Percentiles rank a stretch among this genome's conserved stretches.
phyloP scores from a whole-genome alignment of 35 echinoderm and acorn worm species.

The Diadema setosum region DNA sequence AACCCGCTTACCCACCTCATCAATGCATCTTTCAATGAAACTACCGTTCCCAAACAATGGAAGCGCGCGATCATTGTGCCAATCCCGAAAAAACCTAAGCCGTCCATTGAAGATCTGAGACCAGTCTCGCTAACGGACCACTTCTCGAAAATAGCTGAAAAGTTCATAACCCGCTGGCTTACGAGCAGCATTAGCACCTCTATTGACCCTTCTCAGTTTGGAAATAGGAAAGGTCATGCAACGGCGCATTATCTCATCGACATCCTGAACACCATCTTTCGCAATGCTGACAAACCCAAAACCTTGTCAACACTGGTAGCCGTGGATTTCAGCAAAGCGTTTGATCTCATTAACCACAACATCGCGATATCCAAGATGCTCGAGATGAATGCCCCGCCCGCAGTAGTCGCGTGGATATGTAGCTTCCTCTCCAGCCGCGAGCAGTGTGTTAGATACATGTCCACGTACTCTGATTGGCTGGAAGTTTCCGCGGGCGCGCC shows the following conservation, averaged over 20 bases:
- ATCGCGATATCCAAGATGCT: constrained; percentile 31
- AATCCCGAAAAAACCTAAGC: constrained; percentile 25
- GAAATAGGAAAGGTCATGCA: constrained; percentile 36
- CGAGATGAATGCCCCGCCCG: not conserved
- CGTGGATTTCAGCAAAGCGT: constrained; percentile 54
- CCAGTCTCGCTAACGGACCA: constrained; percentile 34
- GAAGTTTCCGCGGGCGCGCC: not conserved
- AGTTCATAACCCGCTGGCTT: constrained; percentile 28
- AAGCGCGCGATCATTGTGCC: constrained; percentile 45
- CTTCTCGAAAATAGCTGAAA: constrained; percentile 36
- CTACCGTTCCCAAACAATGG: too few relatives aligned
- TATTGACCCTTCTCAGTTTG: constrained; percentile 34
- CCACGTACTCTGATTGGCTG: not conserved
- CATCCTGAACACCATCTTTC: constrained; percentile 14
- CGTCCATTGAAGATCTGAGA: constrained; percentile 10
- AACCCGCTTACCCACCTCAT: too few relatives aligned
- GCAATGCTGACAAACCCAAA: constrained; percentile 32
- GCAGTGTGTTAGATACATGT: constrained; percentile 11
- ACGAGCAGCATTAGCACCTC: constrained; percentile 1
- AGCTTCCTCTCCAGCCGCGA: not conserved
- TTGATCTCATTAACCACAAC: constrained; percentile 15
- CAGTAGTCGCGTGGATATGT: constrained; percentile 29
- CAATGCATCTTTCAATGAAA: too few relatives aligned
- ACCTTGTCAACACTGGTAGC: not conserved
- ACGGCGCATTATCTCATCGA: constrained; percentile 27